phyloP scores from a whole-genome alignment of 1,140 invertebrate genomes.

The Octopus bimaculoides region DNA sequence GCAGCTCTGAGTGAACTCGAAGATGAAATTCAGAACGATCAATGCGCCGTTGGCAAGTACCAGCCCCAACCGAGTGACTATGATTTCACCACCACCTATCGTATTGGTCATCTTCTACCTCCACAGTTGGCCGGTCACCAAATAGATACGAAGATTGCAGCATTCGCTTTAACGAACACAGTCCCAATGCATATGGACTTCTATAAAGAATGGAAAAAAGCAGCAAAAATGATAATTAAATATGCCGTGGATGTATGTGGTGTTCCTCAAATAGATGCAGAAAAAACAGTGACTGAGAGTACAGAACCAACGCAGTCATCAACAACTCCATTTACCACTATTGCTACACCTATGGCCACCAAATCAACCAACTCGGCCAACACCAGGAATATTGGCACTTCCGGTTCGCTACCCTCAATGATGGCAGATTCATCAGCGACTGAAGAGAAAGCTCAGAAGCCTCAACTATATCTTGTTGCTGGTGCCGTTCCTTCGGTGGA shows the following conservation, averaged over 20 bases:
- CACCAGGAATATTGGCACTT: neutral
- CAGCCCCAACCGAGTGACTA: slow-evolving; percentile 33
- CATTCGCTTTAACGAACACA: slow-evolving; percentile 40
- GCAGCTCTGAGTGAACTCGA: slow-evolving; percentile 14
- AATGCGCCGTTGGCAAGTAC: slow-evolving; percentile 27
- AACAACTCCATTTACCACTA: neutral
- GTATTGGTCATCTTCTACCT: slow-evolving; percentile 31
- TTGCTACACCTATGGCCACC: slow-evolving; percentile 11
- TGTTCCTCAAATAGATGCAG: slow-evolving; percentile 17
- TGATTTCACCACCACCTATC: slow-evolving; percentile 25
- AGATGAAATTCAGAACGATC: slow-evolving; percentile 13
- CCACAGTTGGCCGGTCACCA: slow-evolving; percentile 31
- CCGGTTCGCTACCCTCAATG: neutral
- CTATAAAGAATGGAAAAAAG: slow-evolving; percentile 33
- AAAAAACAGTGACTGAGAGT: neutral
- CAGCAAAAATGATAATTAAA: slow-evolving; percentile 23
- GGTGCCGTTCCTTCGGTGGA: slow-evolving; percentile 31
- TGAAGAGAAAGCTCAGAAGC: slow-evolving; percentile 8
- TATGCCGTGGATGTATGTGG: slow-evolving; percentile 37
- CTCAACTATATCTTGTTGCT: slow-evolving; percentile 30
- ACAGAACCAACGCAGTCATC: neutral
- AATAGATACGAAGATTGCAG: slow-evolving; percentile 27
- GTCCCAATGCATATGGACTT: slow-evolving; percentile 35
- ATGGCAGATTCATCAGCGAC: neutral
- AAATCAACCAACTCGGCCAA: slow-evolving; percentile 10